A percentile compares a stretch with the other conserved stretches of the same genome.
These are phyloP conservation scores for Loxodonta africana DNA, from an alignment of 2,113 vertebrate species.

Conservation along the genomic window DNA sequence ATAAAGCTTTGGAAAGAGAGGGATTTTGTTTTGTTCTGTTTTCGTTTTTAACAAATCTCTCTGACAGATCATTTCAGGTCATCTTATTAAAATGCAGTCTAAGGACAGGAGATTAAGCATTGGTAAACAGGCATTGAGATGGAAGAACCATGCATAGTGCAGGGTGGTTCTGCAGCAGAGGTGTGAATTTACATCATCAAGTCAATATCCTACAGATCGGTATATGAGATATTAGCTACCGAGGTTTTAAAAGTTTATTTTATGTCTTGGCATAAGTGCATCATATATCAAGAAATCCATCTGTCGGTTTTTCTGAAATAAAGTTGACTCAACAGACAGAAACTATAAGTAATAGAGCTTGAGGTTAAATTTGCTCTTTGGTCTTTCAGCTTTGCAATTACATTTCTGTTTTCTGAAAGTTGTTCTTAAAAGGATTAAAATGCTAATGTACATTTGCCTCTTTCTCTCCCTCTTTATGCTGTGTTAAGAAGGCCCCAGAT, in stretches of 20 bases:
- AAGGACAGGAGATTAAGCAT: neutral
- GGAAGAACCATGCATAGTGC: neutral
- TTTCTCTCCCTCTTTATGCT: neutral
- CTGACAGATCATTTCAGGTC: neutral
- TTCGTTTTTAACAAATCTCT: conserved; percentile 45
- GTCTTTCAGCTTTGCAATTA: conserved; percentile 49
- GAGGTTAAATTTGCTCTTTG: conserved; percentile 80
- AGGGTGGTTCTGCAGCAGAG: neutral
- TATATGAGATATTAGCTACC: conserved; percentile 70
- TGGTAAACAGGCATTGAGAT: conserved; percentile 61
- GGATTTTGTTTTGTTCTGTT: neutral
- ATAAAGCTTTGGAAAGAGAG: conserved; percentile 49
- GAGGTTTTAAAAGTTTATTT: conserved; percentile 68
- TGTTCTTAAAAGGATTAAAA: neutral
- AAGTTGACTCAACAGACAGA: conserved; percentile 76
- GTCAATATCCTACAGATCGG: conserved; percentile 66
- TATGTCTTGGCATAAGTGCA: conserved; percentile 69
- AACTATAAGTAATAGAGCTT: conserved; percentile 79
- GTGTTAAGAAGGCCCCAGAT: neutral
- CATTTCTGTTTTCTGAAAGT: conserved; percentile 71
- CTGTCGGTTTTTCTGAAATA: conserved; percentile 76
- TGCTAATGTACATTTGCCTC: neutral
- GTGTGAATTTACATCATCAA: conserved; percentile 66
- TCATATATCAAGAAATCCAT: conserved; percentile 81
- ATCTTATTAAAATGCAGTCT: conserved; percentile 44